Base-by-base conservation (phyloP, 2,797 vertebrate species). In the Neosalanx taihuensis region DNA sequence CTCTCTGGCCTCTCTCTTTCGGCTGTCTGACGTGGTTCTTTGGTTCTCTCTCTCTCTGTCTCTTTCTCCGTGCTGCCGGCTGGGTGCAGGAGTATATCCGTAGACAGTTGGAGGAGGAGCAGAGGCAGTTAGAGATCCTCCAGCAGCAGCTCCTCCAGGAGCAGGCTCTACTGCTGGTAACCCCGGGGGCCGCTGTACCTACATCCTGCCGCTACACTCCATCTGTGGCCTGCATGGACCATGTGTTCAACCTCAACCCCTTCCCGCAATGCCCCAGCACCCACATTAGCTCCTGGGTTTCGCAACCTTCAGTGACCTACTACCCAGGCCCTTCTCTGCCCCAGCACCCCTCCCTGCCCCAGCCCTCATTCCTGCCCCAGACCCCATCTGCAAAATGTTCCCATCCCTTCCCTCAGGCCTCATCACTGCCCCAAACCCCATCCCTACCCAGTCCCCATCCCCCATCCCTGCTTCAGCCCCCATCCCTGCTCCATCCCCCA, bases 51-150 rank as follows among this genome's bases (percentile, higher is more conserved):
- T 60, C 20, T 60, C 26, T 60, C 10, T 17, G 13, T 64, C 30
- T 2, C 62, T 67, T 86, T 81, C 9, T 29, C 20, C n/a, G 17
- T 7, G 30, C 5, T 5, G 23, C 29, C 87, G 86, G 85, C 80
- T 51, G 41, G 85, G 92, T 93, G 92, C 95, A 99, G 98, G 98
- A 99, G 81, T 99, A 97, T 94, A 99, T 99, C 91, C 97, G 98
- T 92, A 95, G 96, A 81, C 98, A 99, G 95, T 93, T 99, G 95
- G 98, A 99, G 88, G 98, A 99, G 88, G 98, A 99, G 85, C 98
- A 99, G 91, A 97, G 98, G 81, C 98, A 99, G 94, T 94, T 99
- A 95, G 98, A 99, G 94, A 99, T 99, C 86, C 94, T 99, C 88
- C 98, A 99, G 91, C 97, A 99, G 90, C 98, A 99, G 90, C 94